phyloP scores from a whole-genome alignment of 2,888 invertebrate species.

The Amphipoea oculea region DNA sequence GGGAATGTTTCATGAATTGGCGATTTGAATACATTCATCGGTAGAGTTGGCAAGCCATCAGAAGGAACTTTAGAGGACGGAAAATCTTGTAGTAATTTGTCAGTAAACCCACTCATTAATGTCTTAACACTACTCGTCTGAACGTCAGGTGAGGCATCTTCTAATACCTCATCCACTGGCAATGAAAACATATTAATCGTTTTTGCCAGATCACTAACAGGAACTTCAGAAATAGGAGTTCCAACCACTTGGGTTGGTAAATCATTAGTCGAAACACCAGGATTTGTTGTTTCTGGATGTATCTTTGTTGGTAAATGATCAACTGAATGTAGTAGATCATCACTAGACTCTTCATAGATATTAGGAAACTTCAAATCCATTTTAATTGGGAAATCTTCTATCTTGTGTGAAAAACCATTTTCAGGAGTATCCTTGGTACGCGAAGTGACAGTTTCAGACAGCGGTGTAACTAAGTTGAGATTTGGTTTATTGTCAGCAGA shows the following conservation, averaged over 20 bases:
- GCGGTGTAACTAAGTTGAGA: conserved; percentile 8
- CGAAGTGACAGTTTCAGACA: background rate
- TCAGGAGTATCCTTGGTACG: background rate
- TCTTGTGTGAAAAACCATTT: background rate
- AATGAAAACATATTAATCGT: background rate
- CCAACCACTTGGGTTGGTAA: background rate
- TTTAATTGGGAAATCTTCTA: conserved; percentile 1
- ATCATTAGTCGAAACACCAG: background rate
- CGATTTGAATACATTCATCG: background rate
- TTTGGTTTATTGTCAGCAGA: conserved; percentile 2
- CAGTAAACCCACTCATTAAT: background rate
- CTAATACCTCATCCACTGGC: background rate
- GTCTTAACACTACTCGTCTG: background rate
- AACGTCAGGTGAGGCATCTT: background rate
- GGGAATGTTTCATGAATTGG: background rate
- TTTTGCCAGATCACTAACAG: background rate
- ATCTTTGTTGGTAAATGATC: background rate
- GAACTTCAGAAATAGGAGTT: background rate
- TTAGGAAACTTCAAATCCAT: background rate
- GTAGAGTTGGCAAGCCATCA: background rate
- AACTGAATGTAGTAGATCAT: background rate
- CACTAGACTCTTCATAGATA: background rate
- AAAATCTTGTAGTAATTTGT: conserved; percentile 1
- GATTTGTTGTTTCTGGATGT: too few species aligned
- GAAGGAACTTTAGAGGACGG: background rate